Conservation (phyloP, 2,797 vertebrate genomes). For the Cossypha polioptera region DNA sequence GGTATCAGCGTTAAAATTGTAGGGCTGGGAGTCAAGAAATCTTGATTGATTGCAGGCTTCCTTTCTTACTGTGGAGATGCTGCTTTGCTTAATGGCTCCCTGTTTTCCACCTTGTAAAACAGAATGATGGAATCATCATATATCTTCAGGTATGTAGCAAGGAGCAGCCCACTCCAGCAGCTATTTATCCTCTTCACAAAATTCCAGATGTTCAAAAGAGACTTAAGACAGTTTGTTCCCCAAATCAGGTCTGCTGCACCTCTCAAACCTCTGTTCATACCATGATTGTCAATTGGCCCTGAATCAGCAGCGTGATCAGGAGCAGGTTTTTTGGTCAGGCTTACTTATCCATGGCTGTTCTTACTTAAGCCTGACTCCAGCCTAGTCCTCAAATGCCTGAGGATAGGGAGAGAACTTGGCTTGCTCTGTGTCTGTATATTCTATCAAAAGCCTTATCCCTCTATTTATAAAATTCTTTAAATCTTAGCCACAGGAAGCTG, state of each 20-base stretch:
- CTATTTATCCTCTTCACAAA: neutral
- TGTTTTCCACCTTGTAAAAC: neutral
- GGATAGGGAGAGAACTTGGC: neutral
- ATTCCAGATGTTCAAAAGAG: neutral
- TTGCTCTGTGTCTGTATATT: neutral
- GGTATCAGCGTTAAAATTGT: neutral
- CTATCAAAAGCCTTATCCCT: neutral
- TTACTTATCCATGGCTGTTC: neutral
- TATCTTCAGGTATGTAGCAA: neutral
- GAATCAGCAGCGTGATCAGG: neutral
- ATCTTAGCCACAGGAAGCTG: neutral
- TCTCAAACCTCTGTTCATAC: neutral
- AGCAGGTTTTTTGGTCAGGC: neutral
- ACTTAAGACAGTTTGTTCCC: neutral
- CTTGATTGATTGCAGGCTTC: neutral
- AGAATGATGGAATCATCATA: neutral
- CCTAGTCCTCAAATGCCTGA: neutral
- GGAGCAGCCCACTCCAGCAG: neutral
- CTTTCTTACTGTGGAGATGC: neutral
- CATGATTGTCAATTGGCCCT: neutral
- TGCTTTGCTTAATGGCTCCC: neutral
- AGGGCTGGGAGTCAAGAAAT: neutral
- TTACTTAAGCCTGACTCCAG: neutral
- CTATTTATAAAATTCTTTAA: neutral
- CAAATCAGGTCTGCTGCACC: neutral